Percentiles rank a stretch among this genome's conserved stretches.
phyloP scores from a whole-genome alignment of 1,140 invertebrate genomes.

The Oryzaephilus surinamensis region DNA sequence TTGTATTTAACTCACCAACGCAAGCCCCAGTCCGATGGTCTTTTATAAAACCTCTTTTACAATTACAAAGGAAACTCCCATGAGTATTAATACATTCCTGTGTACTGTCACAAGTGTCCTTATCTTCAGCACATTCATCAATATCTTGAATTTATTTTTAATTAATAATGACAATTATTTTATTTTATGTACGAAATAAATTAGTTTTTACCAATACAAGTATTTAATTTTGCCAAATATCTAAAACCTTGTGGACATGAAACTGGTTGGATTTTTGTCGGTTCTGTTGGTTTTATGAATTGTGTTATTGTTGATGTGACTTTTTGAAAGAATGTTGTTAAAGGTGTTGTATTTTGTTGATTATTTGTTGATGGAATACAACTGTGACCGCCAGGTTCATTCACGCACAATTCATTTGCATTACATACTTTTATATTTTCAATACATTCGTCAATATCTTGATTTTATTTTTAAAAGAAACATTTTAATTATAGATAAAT shows the following conservation, averaged over 20 bases:
- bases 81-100: conserved; percentile 66
- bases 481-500: too few relatives aligned
- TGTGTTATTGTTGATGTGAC: conserved; percentile 10
- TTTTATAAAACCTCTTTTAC: conserved; percentile 59
- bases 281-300: conserved; percentile 3
- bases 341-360: conserved; percentile 24
- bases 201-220: conserved; percentile 27
- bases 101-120: conserved; percentile 52
- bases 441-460: conserved; percentile 71
- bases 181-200: too few relatives aligned
- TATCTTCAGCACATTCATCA: conserved; percentile 59
- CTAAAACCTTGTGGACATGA: conserved; percentile 27
- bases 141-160: conserved; percentile 43
- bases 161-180: too few relatives aligned
- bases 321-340: conserved; percentile 14
- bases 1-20: conserved; percentile 43
- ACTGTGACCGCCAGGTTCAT: conserved; percentile 60
- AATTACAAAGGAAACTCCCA: conserved; percentile 69
- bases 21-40: conserved; percentile 58
- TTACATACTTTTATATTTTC: conserved; percentile 50
- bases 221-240: conserved; percentile 24
- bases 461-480: too few relatives aligned
- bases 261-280: conserved; percentile 1
- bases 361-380: conserved; percentile 40
- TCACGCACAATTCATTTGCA: conserved; percentile 54